Evolutionary conservation across 2,888 invertebrate species (phyloP).

Genomic region (Gonocerus acuteangulatus): DNA sequence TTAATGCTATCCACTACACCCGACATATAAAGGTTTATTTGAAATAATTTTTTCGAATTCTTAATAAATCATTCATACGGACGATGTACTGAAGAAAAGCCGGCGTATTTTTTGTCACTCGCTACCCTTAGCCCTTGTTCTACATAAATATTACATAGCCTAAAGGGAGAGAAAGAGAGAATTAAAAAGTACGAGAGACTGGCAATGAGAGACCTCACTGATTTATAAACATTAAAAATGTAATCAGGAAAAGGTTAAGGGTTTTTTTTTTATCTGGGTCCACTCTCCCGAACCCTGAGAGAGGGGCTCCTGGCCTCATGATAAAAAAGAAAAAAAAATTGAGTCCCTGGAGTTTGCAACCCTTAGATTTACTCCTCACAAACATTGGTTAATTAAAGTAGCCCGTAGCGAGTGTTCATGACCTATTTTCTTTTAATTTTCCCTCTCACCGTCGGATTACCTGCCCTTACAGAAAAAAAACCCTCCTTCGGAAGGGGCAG

Average conservation of each 20-base stretch:
- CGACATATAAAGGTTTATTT: too few relatives aligned
- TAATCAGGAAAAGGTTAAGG: constrained; percentile 29
- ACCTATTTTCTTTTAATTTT: constrained; percentile 38
- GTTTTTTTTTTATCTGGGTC: constrained; percentile 22
- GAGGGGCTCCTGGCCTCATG: not conserved
- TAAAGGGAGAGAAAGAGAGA: not conserved
- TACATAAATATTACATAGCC: too few relatives aligned
- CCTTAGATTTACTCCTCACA: constrained; percentile 31
- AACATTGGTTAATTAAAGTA: constrained; percentile 33
- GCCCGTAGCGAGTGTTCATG: constrained; percentile 14
- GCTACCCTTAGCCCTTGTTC: too few relatives aligned
- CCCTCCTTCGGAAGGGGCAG: too few relatives aligned
- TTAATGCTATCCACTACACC: too few relatives aligned
- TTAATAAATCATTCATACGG: too few relatives aligned
- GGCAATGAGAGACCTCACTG: constrained; percentile 20
- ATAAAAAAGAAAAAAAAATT: constrained; percentile 9
- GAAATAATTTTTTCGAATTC: too few relatives aligned
- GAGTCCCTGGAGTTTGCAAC: not conserved
- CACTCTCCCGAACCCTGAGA: not conserved
- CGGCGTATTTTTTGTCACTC: too few relatives aligned
- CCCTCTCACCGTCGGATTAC: constrained; percentile 16
- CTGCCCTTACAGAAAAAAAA: too few relatives aligned
- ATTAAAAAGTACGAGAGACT: not conserved
- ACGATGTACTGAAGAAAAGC: too few relatives aligned
- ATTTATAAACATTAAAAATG: constrained; percentile 36